phyloP scores from a whole-genome alignment of 1,140 invertebrate genomes.

The Drosophila bocki region DNA sequence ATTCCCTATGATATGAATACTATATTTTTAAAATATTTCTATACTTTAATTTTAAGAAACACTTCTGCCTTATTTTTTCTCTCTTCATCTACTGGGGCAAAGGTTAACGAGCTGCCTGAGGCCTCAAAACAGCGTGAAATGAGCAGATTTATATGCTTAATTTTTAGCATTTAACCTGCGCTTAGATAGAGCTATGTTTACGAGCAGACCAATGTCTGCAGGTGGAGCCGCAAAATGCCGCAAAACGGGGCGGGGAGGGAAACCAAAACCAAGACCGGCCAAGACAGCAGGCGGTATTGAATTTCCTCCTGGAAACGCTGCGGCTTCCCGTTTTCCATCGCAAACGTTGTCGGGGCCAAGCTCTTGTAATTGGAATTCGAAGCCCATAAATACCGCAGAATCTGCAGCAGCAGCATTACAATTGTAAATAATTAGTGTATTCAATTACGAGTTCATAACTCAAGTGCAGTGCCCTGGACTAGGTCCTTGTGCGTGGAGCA shows the following conservation, averaged over 20 bases:
- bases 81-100: background rate
- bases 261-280: background rate
- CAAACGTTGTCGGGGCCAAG: background rate
- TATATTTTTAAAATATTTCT: background rate
- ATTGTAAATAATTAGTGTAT: slow-evolving; percentile 63
- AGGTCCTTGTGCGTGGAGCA: slow-evolving; percentile 21
- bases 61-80: background rate
- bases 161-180: slow-evolving; percentile 57
- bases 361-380: slow-evolving; percentile 50
- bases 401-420: slow-evolving; percentile 31
- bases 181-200: slow-evolving; percentile 27
- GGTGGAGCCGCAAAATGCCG: background rate
- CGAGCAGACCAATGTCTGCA: background rate
- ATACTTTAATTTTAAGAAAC: background rate
- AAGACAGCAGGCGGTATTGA: background rate
- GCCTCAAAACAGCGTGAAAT: slow-evolving; percentile 63
- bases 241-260: background rate
- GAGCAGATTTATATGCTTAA: slow-evolving; percentile 59
- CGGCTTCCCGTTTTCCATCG: slow-evolving; percentile 28
- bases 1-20: background rate
- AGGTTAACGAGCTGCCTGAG: slow-evolving; percentile 49
- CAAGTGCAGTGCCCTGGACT: slow-evolving; percentile 10
- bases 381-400: slow-evolving; percentile 44
- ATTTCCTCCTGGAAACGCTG: background rate
- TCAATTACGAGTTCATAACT: slow-evolving; percentile 77